phyloP scores from a whole-genome alignment of 2,888 invertebrate species.

The Phortica okadai region DNA sequence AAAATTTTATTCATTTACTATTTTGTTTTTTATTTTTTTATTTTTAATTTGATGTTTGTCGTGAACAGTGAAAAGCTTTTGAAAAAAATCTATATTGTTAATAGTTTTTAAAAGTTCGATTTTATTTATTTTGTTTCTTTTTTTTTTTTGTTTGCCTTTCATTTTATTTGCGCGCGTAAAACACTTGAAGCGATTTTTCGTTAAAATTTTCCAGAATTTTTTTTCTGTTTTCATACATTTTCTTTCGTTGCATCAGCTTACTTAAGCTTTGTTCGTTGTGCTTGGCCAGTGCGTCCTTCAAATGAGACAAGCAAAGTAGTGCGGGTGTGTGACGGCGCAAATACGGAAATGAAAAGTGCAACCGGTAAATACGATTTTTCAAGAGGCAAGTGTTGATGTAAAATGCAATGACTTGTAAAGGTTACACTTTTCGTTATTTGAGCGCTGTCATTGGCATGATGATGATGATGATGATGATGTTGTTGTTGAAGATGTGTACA shows the following conservation, averaged over 20 bases:
- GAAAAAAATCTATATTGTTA: not conserved
- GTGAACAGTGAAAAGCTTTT: not conserved
- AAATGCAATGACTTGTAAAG: constrained; percentile 26
- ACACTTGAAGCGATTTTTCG: constrained; percentile 11
- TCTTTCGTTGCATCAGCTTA: not conserved
- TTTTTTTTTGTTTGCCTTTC: not conserved
- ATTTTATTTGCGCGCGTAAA: constrained; percentile 4
- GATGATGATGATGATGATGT: no score
- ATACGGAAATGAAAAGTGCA: constrained; percentile 31
- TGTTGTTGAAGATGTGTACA: not conserved
- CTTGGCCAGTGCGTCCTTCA: not conserved
- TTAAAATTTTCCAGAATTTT: not conserved
- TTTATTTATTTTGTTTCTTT: not conserved
- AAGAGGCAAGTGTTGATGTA: constrained; percentile 27
- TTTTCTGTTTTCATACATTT: not conserved
- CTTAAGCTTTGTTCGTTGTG: not conserved
- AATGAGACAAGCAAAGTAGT: not conserved
- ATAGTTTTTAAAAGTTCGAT: not conserved
- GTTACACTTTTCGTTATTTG: not conserved
- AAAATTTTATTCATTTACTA: not conserved
- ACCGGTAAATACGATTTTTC: constrained; percentile 24
- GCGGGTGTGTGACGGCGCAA: not conserved
- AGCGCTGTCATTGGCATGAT: constrained; percentile 17
- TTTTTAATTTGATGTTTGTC: not conserved
- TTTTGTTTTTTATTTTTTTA: not conserved